phyloP scores from a whole-genome alignment of 53 echinoderm and acorn worm species.

The Temnopleurus reevesii region DNA sequence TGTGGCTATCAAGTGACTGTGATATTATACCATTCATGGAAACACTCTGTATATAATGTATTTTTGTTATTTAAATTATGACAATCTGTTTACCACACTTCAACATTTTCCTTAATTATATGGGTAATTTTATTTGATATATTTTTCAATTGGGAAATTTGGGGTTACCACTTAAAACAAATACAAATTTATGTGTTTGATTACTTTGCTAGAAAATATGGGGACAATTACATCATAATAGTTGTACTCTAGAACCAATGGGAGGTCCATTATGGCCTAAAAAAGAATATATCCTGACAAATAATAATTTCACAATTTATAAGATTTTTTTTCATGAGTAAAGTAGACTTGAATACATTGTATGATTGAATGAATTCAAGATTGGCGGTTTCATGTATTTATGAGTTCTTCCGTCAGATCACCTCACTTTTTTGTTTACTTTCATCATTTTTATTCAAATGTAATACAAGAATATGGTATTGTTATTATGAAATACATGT shows the following conservation, averaged over 20 bases:
- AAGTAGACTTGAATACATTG: too few relatives aligned
- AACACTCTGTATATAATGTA: neutral
- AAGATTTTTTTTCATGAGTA: neutral
- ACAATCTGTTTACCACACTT: neutral
- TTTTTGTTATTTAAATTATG: slow-evolving; percentile 21
- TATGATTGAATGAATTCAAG: too few relatives aligned
- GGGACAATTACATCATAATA: too few relatives aligned
- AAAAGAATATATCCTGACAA: neutral
- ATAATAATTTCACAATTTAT: neutral
- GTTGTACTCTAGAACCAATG: too few relatives aligned
- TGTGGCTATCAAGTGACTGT: neutral
- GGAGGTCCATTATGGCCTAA: too few relatives aligned
- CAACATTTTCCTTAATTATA: neutral
- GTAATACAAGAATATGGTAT: too few relatives aligned
- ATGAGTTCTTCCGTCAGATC: neutral
- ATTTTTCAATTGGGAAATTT: too few relatives aligned
- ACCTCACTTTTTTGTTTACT: neutral
- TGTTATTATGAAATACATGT: too few relatives aligned
- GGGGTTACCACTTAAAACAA: too few relatives aligned
- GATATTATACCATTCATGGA: neutral
- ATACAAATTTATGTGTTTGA: too few relatives aligned
- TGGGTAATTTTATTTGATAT: neutral
- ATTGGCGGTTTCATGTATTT: neutral
- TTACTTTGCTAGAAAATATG: too few relatives aligned
- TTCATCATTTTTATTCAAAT: slow-evolving; percentile 18